Evolutionary conservation across 2,797 vertebrate genomes (phyloP).

Genomic region (Falco peregrinus): DNA sequence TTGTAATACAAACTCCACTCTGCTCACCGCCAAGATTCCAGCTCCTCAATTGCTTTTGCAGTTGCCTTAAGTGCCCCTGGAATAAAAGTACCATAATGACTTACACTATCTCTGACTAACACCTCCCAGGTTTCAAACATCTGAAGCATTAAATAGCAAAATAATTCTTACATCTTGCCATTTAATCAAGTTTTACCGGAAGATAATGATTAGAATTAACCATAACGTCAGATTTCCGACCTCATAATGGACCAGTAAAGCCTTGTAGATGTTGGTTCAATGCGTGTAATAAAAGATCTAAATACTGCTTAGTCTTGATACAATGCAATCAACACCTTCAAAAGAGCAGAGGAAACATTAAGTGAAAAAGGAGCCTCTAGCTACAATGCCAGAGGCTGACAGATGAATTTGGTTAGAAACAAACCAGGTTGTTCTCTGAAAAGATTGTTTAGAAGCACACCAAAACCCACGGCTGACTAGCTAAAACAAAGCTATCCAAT

Average conservation of each 20-base stretch:
- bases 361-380: background rate
- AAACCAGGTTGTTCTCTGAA: background rate
- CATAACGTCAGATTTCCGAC: background rate
- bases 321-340: background rate
- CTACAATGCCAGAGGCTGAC: background rate
- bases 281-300: background rate
- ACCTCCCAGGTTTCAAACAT: background rate
- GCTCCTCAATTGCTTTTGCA: background rate
- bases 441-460: background rate
- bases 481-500: background rate
- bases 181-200: background rate
- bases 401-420: background rate
- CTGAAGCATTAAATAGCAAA: background rate
- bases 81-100: background rate
- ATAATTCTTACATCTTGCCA: background rate
- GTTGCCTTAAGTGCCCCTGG: background rate
- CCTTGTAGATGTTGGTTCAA: background rate
- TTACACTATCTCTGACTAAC: background rate
- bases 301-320: background rate
- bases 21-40: background rate
- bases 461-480: background rate
- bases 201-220: background rate
- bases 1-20: background rate
- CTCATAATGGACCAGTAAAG: background rate
- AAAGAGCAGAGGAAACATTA: background rate